phyloP scores from a whole-genome alignment of 2,888 invertebrate genomes.

The Lepidocyrtoides sp. region DNA sequence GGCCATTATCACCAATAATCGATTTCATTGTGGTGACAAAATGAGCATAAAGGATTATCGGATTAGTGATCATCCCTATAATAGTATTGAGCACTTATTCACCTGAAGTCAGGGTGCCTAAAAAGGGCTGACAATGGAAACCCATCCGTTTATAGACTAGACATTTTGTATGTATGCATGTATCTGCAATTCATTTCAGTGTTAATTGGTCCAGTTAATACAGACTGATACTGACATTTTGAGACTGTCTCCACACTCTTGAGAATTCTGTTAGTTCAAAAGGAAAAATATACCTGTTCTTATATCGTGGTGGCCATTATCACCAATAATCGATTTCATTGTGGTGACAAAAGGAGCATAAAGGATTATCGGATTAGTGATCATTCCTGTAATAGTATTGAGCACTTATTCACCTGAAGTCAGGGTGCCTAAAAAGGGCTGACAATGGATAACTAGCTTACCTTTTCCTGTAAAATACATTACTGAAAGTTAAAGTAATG shows the following conservation, averaged over 20 bases:
- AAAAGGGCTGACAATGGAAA: not conserved
- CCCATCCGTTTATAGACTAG: too few relatives aligned
- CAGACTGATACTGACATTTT: too few relatives aligned
- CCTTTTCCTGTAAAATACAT: not conserved
- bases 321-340: conserved; percentile 44
- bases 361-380: not conserved
- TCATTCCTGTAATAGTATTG: too few relatives aligned
- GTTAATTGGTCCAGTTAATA: too few relatives aligned
- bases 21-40: conserved; percentile 21
- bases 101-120: conserved; percentile 7
- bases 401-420: too few relatives aligned
- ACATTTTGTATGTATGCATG: too few relatives aligned
- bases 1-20: conserved; percentile 46
- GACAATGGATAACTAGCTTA: not conserved
- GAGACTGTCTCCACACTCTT: not conserved
- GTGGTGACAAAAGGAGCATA: not conserved
- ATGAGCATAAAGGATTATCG: not conserved
- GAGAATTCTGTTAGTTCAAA: not conserved
- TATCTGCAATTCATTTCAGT: too few relatives aligned
- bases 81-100: too few relatives aligned
- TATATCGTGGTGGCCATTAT: conserved; percentile 49
- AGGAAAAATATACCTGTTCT: not conserved
- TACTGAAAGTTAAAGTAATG: not conserved
- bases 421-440: not conserved
- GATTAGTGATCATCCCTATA: not conserved